Conservation (phyloP, 2,113 vertebrate genomes). For the Tragulus kanchil region DNA sequence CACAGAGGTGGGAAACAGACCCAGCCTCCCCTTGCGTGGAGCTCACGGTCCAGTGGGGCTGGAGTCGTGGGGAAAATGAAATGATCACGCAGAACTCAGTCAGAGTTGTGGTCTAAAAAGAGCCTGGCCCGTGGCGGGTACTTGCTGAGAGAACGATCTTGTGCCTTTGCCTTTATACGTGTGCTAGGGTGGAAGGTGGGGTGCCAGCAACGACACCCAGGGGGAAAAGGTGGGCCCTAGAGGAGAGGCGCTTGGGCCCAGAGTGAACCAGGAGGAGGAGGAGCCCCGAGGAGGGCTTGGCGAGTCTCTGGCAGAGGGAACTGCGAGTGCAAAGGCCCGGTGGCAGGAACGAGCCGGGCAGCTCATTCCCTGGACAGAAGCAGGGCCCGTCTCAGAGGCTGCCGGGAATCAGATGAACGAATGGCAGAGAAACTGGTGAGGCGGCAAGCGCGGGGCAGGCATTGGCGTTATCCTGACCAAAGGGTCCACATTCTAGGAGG, state of each 20-base stretch:
- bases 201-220: too few relatives aligned
- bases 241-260: neutral
- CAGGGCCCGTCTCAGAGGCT: neutral
- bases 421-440: rapidly evolving
- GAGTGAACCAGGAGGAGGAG: neutral
- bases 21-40: neutral
- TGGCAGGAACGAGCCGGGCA: neutral
- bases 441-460: neutral
- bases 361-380: neutral
- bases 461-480: neutral
- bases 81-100: rapidly evolving
- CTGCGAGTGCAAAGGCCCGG: neutral
- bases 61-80: neutral
- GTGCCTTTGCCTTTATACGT: rapidly evolving
- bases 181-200: neutral
- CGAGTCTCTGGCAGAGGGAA: neutral
- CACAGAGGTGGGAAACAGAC: neutral
- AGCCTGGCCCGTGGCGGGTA: too few relatives aligned
- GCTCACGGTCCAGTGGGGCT: neutral
- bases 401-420: neutral
- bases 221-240: neutral
- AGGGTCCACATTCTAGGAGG: neutral
- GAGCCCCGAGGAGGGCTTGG: neutral
- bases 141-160: neutral
- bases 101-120: neutral